Percentiles rank a stretch among this genome's conserved stretches.
Conservation (phyloP, 2,797 vertebrate species). For the Hemitrygon akajei region DNA sequence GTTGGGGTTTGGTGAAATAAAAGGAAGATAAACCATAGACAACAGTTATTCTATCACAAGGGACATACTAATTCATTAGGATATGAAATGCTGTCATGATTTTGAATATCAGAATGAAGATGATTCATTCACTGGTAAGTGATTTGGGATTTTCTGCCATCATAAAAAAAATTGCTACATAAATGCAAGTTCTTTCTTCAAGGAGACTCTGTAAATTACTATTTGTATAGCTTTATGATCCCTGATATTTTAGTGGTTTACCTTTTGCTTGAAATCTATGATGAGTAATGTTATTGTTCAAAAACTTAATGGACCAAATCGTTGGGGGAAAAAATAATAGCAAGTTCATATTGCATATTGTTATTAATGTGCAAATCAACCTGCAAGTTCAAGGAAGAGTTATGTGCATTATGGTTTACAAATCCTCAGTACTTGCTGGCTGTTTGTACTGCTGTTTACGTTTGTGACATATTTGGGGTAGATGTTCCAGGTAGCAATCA, state of each 20-base stretch:
- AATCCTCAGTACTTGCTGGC: neutral
- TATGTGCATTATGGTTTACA: neutral
- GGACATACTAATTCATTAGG: neutral
- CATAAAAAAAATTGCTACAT: neutral
- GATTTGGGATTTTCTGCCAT: neutral
- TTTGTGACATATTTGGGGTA: no score
- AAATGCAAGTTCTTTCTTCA: neutral
- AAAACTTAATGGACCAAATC: slow-evolving; percentile 19
- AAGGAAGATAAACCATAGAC: neutral
- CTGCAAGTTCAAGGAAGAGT: neutral
- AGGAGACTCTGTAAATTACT: neutral
- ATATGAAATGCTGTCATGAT: neutral
- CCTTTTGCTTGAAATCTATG: neutral
- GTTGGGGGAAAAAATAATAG: neutral
- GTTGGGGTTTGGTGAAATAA: neutral
- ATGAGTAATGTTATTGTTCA: slow-evolving; percentile 1
- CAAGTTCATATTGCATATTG: neutral
- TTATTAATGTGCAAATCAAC: neutral
- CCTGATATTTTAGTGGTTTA: neutral
- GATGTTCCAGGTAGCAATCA: no score
- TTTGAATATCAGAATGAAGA: neutral
- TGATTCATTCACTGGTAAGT: neutral
- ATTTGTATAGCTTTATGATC: slow-evolving; percentile 28
- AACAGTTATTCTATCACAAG: neutral
- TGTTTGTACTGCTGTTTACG: no score